Evolutionary conservation across 2,113 vertebrate genomes (phyloP), one percentile per base, ranked within the genome.

Genomic region (Phoxinus phoxinus): DNA sequence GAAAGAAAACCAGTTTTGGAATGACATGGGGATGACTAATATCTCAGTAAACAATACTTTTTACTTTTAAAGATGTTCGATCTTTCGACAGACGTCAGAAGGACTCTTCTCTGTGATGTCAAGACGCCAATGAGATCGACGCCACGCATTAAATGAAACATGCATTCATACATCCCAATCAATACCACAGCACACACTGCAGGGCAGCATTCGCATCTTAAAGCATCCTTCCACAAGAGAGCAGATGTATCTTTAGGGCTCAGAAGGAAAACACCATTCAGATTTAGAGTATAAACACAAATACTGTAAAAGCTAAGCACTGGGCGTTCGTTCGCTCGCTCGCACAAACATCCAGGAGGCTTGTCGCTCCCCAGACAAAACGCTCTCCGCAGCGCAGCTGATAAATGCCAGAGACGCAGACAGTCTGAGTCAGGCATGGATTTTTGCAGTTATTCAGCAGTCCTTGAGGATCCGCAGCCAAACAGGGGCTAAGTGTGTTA

Each of bases 111-210:
- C 82, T 76, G 76, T 19, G 59, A 90, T 85, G 83, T 83, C 84
- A 85, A 81, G 65, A 86, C 67, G 69, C 77, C 61, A 46, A 35
- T 59, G 37, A 83, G 87, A 87, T 93, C 88, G 67, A 89, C 86
- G 87, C n/a, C 58, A 77, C 41, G 56, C 77, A 83, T 44, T 46
- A 81, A 59, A 89, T 59, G 63, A 78, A 65, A 83, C 48, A 80
- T 84, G 87, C 86, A 84, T 88, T 84, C 77, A 86, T 87, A 87
- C 44, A 27, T 80, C 46, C 32, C 59, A 86, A 90, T 91, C 88
- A 87, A 89, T 91, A 90, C 51, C 37, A 81, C 67, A 35, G 41
- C 25, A 35, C 85, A 71, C 35, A 67, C 75, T 83, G 56, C 69
- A 79, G 73, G 78, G 59, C 61, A 30, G 46, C 65, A 56, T 51